Evolutionary conservation across 2,888 invertebrate genomes (phyloP).

Genomic region (Epistrophe eligans): DNA sequence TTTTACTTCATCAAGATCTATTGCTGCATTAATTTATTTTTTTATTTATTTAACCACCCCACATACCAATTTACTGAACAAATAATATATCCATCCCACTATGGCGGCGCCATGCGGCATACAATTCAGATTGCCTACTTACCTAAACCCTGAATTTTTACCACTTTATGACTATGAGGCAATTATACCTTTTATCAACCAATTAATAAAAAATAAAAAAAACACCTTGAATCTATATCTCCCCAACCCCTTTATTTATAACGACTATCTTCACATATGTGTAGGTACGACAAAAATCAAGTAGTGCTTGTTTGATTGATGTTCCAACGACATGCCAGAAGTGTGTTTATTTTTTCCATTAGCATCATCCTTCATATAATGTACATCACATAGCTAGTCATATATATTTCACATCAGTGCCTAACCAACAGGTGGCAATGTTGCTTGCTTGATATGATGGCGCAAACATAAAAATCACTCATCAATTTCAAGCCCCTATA

Average conservation of each 20-base stretch:
- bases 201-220: neutral
- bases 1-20: too few relatives aligned
- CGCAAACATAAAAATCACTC: slow-evolving; percentile 52
- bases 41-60: too few relatives aligned
- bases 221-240: neutral
- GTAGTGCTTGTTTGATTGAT: slow-evolving; percentile 53
- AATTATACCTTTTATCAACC: too few relatives aligned
- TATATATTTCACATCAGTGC: neutral
- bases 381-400: neutral
- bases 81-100: too few relatives aligned
- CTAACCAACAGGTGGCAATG: slow-evolving; percentile 57
- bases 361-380: slow-evolving; percentile 43
- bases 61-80: too few relatives aligned
- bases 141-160: too few relatives aligned
- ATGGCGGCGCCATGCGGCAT: too few relatives aligned
- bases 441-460: slow-evolving; percentile 25
- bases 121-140: too few relatives aligned
- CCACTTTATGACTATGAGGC: too few relatives aligned
- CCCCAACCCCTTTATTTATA: neutral
- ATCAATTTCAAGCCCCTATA: slow-evolving; percentile 29
- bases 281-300: neutral
- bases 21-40: too few relatives aligned
- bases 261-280: neutral
- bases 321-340: slow-evolving; percentile 48
- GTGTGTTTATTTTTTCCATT: slow-evolving; percentile 64